These are phyloP conservation scores for Blastobasis adustella DNA, from an alignment of 2,888 invertebrate genomes.

Conservation along the genomic window DNA sequence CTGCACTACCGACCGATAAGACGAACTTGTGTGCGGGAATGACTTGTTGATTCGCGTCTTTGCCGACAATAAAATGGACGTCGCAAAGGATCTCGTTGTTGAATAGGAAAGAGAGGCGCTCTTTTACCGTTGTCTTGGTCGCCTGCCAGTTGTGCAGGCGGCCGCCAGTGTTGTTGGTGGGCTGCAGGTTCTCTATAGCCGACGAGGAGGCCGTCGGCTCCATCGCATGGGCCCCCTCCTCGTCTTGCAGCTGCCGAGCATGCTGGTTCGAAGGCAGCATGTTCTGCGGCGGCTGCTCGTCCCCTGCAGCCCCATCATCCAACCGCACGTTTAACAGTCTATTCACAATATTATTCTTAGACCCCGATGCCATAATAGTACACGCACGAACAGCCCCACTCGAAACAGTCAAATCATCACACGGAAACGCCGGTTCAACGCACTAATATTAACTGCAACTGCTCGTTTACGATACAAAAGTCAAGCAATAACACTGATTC, in stretches of 20 bases:
- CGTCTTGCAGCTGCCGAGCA: conserved; percentile 45
- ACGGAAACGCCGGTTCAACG: conserved; percentile 21
- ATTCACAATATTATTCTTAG: conserved; percentile 59
- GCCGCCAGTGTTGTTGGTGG: conserved; percentile 57
- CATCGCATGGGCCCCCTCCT: conserved; percentile 40
- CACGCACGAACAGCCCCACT: conserved; percentile 1
- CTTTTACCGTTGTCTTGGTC: conserved; percentile 83
- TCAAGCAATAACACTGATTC: not conserved
- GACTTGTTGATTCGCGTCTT: conserved; percentile 78
- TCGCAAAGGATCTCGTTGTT: conserved; percentile 75
- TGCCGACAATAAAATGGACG: conserved; percentile 86
- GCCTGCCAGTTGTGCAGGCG: conserved; percentile 81
- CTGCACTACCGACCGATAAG: conserved; percentile 86
- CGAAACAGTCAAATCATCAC: conserved; percentile 34
- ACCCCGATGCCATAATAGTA: conserved; percentile 55
- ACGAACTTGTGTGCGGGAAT: conserved; percentile 89
- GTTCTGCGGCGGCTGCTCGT: conserved; percentile 64
- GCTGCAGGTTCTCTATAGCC: conserved; percentile 55
- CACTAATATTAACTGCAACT: not conserved
- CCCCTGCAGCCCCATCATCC: conserved; percentile 47
- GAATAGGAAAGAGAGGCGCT: conserved; percentile 79
- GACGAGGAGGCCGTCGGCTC: conserved; percentile 48
- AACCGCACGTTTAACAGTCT: conserved; percentile 52
- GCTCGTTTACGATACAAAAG: not conserved
- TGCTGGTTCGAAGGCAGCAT: conserved; percentile 70